Conservation (phyloP, 2,113 vertebrate genomes). For the Hassar affinis region DNA sequence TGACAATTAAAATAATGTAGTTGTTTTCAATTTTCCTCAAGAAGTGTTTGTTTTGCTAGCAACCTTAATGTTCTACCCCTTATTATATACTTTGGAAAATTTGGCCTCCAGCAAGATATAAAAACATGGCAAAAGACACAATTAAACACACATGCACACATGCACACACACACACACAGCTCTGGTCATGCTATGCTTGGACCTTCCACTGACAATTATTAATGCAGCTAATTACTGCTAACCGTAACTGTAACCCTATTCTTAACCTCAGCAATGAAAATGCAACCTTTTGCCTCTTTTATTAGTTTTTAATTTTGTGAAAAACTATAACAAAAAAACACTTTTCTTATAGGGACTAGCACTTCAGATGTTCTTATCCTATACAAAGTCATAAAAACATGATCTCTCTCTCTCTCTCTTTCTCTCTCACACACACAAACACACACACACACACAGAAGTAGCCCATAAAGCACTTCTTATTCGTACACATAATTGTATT, state of each 20-base stretch:
- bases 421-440: neutral
- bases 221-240: too few species aligned
- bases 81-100: neutral
- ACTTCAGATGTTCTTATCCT: too few species aligned
- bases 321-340: too few species aligned
- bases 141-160: slow-evolving; percentile 3
- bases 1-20: neutral
- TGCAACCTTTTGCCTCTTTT: too few species aligned
- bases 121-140: neutral
- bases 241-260: too few species aligned
- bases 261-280: too few species aligned
- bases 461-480: neutral
- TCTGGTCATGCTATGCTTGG: too few species aligned
- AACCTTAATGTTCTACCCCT: neutral
- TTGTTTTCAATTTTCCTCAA: neutral
- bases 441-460: neutral
- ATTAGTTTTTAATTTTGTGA: too few species aligned
- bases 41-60: neutral
- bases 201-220: too few species aligned
- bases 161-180: neutral
- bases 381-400: neutral
- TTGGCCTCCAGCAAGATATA: neutral
- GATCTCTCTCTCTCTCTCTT: neutral
- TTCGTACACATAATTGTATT: slow-evolving; percentile 7
- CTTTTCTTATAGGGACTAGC: too few species aligned